Conservation (phyloP, 2,888 invertebrate species). For the Zaprionus lineosus region DNA sequence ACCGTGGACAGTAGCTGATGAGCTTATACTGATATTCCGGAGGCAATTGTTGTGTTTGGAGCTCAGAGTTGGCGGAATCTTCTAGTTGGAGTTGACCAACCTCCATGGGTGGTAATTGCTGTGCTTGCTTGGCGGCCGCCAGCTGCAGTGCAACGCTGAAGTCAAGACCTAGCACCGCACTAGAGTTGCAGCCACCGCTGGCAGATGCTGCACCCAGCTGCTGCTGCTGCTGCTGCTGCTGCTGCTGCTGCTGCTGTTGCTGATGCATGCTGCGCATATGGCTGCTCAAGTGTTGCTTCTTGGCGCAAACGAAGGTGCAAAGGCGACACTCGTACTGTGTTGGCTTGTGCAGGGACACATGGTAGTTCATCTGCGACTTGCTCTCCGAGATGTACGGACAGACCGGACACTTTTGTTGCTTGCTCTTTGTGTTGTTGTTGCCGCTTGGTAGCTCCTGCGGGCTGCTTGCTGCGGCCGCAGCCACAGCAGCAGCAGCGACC, state of each 20-base stretch:
- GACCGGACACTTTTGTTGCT: constrained; percentile 89
- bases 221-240: constrained; percentile 2
- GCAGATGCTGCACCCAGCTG: too few relatives aligned
- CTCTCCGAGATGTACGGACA: constrained; percentile 94
- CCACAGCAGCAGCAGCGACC: constrained; percentile 6
- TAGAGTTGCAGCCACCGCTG: constrained; percentile 1
- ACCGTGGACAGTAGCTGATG: constrained; percentile 90
- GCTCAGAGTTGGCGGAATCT: constrained; percentile 8
- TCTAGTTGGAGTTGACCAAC: constrained; percentile 66
- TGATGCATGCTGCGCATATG: constrained; percentile 87
- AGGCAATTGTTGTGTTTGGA: constrained; percentile 47
- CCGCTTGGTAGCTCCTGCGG: constrained; percentile 8
- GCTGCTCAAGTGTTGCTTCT: constrained; percentile 91
- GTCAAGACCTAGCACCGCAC: constrained; percentile 51
- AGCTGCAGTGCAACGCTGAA: constrained; percentile 74
- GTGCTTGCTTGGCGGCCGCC: constrained; percentile 71
- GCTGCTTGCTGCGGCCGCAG: too few relatives aligned
- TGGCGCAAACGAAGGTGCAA: constrained; percentile 92
- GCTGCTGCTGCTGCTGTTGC: constrained; percentile 43
- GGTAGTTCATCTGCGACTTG: constrained; percentile 93
- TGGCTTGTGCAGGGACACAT: constrained; percentile 90
- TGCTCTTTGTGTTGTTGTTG: constrained; percentile 80
- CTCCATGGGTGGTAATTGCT: constrained; percentile 79
- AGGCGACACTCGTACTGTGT: constrained; percentile 88
- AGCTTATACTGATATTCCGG: constrained; percentile 80